Base-by-base conservation (phyloP, 2,797 vertebrate species). In the Sebastes taczanowskii region DNA sequence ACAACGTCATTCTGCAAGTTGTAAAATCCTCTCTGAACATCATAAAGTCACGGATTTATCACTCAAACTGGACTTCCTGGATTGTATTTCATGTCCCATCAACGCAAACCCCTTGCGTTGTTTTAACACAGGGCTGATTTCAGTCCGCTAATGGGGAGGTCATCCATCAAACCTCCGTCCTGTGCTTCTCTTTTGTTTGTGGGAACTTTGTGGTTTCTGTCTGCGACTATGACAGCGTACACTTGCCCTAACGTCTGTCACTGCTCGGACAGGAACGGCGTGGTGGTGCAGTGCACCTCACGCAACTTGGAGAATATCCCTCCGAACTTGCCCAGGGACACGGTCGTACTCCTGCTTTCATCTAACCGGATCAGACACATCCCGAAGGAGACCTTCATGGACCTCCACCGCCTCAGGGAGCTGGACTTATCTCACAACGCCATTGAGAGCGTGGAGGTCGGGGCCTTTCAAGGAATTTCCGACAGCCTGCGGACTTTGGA, bases 221-320 rank as follows among this genome's bases (percentile, higher is more conserved):
- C 32, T 2, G 59, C 70, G 53, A 29, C 60, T 1, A 60, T 61
- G 79, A 32, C 62, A 0, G 76, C 49, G 1, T 13, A 10, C 0
- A 70, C 89, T 10, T 95, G 94, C 81, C 98, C 97, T 0, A 96
- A 96, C 91, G 94, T 93, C 94, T 99, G 97, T 87, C 91, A 97
- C 85, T 98, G 97, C 92, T 93, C 96, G 49, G 97, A 94, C 83
- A 95, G 96, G 1, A 96, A 94, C 74, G 97, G 96, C 61, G 91
- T 97, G 89, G 95, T 97, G 92, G 96, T 99, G 92, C 97, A 96
- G 88, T 98, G 97, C 92, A 97, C 96, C 89, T 97, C 97, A 2
- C 97, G 96, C 27, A 97, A 96, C 90, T 94, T 99, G 92, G 97
- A 97, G 89, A 94, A 93, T 89, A 96, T 99, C 92, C 98, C 98